Conservation (phyloP, 2,113 vertebrate species). For the Pelecanus crispus region DNA sequence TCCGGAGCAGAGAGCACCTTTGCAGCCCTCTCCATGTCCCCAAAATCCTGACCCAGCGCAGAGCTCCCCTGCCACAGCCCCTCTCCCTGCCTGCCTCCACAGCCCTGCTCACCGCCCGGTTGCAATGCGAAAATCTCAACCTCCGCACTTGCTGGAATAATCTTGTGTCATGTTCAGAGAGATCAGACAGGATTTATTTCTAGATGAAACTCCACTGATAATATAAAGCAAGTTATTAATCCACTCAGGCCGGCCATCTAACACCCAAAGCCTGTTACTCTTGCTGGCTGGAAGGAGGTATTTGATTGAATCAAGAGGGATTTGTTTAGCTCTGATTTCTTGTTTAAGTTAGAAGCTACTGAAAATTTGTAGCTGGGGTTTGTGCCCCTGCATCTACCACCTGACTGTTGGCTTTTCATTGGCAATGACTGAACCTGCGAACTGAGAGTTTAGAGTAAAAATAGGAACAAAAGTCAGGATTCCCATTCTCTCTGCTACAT, state of each 20-base stretch:
- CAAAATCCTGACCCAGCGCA: accelerated
- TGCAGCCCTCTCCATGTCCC: not conserved
- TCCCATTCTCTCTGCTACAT: not conserved
- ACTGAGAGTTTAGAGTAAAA: not conserved
- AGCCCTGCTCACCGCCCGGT: not conserved
- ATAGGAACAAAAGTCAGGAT: not conserved
- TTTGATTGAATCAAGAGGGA: conserved; percentile 42
- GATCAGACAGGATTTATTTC: conserved; percentile 70
- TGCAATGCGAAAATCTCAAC: not conserved
- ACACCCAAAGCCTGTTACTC: conserved; percentile 54
- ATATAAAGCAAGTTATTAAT: conserved; percentile 66
- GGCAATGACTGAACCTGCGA: not conserved
- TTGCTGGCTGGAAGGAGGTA: conserved; percentile 44
- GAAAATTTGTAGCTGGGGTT: not conserved
- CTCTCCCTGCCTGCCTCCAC: not conserved
- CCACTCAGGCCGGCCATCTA: conserved; percentile 34
- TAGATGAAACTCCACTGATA: conserved; percentile 52
- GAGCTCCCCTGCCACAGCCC: not conserved
- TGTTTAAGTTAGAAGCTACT: conserved; percentile 30
- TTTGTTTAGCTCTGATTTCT: conserved; percentile 14
- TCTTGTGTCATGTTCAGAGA: conserved; percentile 49
- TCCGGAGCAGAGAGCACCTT: not conserved
- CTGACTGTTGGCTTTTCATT: not conserved
- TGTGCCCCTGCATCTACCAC: not conserved
- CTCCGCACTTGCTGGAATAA: conserved; percentile 28